Conservation (phyloP, 1,140 invertebrate species). For the Bradynema listronoti region DNA sequence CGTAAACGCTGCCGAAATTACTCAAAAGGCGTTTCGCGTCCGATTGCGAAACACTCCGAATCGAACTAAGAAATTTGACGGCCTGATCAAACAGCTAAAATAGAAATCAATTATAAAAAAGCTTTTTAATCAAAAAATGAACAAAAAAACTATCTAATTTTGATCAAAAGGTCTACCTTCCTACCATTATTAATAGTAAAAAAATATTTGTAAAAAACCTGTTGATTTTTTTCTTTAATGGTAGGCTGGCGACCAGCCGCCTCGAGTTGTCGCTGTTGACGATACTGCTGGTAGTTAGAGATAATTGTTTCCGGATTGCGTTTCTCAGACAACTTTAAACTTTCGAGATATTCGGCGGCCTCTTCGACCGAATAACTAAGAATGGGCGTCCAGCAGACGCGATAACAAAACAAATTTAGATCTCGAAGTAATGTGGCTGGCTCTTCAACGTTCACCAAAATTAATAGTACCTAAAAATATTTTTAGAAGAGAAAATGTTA, state of each 20-base stretch:
- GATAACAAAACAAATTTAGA: conserved; percentile 55
- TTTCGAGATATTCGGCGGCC: conserved; percentile 56
- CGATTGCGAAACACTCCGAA: conserved; percentile 26
- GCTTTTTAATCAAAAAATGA: not conserved
- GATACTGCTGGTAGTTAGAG: conserved; percentile 22
- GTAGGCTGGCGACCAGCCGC: not conserved
- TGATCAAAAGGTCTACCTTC: too few species aligned
- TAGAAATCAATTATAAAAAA: conserved; percentile 12
- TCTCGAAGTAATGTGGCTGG: conserved; percentile 47
- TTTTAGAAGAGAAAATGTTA: not conserved
- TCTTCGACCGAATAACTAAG: conserved; percentile 55
- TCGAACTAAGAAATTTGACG: conserved; percentile 37
- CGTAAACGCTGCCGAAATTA: conserved; percentile 41
- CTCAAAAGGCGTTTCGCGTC: conserved; percentile 41
- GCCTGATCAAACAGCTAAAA: conserved; percentile 33
- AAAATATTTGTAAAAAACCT: conserved; percentile 16
- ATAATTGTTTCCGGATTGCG: conserved; percentile 27
- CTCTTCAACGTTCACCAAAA: conserved; percentile 54
- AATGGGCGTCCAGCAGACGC: conserved; percentile 48
- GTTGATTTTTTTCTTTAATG: conserved; percentile 23
- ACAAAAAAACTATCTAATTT: too few species aligned
- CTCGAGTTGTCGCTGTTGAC: conserved; percentile 20
- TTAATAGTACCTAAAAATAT: conserved; percentile 42
- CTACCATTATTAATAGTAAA: too few species aligned
- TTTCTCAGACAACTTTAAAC: conserved; percentile 49